phyloP scores from a whole-genome alignment of 1,140 invertebrate species.

The Adoxophyes honmai region DNA sequence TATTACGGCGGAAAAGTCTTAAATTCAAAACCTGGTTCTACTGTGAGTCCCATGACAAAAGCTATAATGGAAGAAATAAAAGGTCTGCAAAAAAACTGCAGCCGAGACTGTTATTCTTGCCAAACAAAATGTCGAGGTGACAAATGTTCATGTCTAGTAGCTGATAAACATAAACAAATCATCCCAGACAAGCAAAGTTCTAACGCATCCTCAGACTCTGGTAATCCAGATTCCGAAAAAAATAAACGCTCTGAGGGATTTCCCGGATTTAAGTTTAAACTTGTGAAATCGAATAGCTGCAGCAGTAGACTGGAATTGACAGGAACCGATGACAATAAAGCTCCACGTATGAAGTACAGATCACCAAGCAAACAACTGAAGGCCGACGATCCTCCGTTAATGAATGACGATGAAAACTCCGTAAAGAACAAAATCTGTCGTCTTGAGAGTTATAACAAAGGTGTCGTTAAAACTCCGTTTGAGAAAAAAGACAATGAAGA shows the following conservation, averaged over 20 bases:
- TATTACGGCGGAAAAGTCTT: constrained; percentile 91
- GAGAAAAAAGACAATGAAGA: constrained; percentile 54
- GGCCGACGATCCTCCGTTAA: constrained; percentile 59
- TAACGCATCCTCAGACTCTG: constrained; percentile 29
- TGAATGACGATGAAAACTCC: constrained; percentile 69
- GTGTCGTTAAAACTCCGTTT: constrained; percentile 64
- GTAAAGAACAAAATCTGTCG: constrained; percentile 75
- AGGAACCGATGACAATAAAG: constrained; percentile 77
- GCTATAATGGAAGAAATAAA: constrained; percentile 83
- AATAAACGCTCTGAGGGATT: constrained; percentile 58
- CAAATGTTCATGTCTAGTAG: constrained; percentile 69
- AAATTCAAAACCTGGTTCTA: constrained; percentile 80
- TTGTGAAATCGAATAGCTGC: constrained; percentile 91
- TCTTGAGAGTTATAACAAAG: constrained; percentile 73
- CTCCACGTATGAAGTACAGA: constrained; percentile 49
- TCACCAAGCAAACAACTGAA: constrained; percentile 45
- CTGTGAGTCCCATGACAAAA: constrained; percentile 80
- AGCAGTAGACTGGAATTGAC: constrained; percentile 88
- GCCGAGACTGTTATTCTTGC: constrained; percentile 71
- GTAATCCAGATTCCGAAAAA: constrained; percentile 40
- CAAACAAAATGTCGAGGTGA: constrained; percentile 70
- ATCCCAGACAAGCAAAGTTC: constrained; percentile 37
- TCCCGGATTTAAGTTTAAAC: constrained; percentile 83
- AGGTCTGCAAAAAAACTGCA: constrained; percentile 76
- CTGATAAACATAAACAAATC: constrained; percentile 60